Percentiles rank a stretch among this genome's conserved stretches.
Evolutionary conservation across 2,113 vertebrate genomes (phyloP).

Genomic region (Hemichromis elongatus): DNA sequence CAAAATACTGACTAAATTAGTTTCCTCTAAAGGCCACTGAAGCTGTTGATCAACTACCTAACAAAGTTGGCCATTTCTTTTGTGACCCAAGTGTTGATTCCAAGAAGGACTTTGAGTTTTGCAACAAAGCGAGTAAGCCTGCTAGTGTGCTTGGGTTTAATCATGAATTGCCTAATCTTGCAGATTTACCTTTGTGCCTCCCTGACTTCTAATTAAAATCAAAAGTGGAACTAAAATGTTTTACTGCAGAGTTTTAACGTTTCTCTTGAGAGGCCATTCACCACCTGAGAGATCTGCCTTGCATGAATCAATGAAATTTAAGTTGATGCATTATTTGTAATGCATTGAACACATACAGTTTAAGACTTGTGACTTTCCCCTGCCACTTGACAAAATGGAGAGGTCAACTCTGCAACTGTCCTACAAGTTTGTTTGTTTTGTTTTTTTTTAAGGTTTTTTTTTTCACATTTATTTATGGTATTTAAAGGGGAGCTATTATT

Average conservation of each 20-base stretch:
- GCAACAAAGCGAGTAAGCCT: neutral
- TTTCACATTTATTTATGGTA: too few species aligned
- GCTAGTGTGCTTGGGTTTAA: rapidly evolving
- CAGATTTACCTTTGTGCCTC: neutral
- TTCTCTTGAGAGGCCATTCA: rapidly evolving
- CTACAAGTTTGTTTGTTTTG: neutral
- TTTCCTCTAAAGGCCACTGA: rapidly evolving
- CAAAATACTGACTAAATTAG: neutral
- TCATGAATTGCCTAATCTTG: neutral
- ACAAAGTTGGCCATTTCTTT: neutral
- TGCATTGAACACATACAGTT: rapidly evolving
- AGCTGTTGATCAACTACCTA: neutral
- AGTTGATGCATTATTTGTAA: neutral
- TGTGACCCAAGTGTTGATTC: rapidly evolving
- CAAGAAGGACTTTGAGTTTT: neutral
- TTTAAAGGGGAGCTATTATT: rapidly evolving
- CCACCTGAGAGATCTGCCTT: neutral
- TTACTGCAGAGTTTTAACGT: neutral
- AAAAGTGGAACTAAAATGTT: neutral
- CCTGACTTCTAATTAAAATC: neutral
- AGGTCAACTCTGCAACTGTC: rapidly evolving
- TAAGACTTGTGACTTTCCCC: neutral
- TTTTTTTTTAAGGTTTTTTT: too few species aligned
- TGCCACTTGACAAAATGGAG: rapidly evolving
- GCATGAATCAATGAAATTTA: neutral